Conservation (phyloP, 1,140 invertebrate genomes). For the Scaptomyza pallida region DNA sequence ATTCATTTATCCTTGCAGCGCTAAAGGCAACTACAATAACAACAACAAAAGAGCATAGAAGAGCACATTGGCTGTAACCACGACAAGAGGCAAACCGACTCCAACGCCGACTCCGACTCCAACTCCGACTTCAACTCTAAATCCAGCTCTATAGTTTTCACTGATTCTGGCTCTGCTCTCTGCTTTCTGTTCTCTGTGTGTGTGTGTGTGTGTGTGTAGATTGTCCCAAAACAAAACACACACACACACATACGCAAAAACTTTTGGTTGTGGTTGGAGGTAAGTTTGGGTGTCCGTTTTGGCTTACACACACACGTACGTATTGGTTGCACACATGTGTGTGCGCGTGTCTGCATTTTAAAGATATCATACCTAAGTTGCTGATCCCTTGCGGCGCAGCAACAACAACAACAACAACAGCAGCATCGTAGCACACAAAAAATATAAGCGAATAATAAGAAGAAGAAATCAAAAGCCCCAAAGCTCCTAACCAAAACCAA, state of each 20-base stretch:
- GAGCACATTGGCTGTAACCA: slow-evolving; percentile 74
- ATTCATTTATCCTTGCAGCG: slow-evolving; percentile 81
- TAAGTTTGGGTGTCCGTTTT: slow-evolving; percentile 68
- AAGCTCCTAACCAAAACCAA: background rate
- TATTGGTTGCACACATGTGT: slow-evolving; percentile 34
- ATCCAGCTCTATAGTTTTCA: slow-evolving; percentile 2
- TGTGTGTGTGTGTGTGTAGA: slow-evolving; percentile 4
- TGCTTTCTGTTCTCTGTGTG: slow-evolving; percentile 18
- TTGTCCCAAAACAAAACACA: slow-evolving; percentile 49
- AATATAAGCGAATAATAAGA: slow-evolving; percentile 33
- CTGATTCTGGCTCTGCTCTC: slow-evolving; percentile 17
- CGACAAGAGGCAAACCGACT: slow-evolving; percentile 66
- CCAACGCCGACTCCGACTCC: slow-evolving; percentile 44
- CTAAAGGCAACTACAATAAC: slow-evolving; percentile 60
- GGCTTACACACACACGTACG: slow-evolving; percentile 43
- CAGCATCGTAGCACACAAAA: slow-evolving; percentile 19
- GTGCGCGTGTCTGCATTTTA: slow-evolving; percentile 75
- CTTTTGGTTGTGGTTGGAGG: slow-evolving; percentile 46
- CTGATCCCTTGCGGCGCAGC: slow-evolving; percentile 53
- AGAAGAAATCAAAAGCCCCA: slow-evolving; percentile 50
- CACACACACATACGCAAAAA: slow-evolving; percentile 36
- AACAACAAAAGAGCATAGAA: slow-evolving; percentile 68
- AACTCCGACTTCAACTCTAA: slow-evolving; percentile 3
- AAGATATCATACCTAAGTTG: slow-evolving; percentile 83
- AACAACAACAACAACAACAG: slow-evolving; percentile 21